Evolutionary conservation across 2,113 vertebrate genomes (phyloP), one percentile per base, ranked within the genome.

Genomic region (Ceyx margarethae): DNA sequence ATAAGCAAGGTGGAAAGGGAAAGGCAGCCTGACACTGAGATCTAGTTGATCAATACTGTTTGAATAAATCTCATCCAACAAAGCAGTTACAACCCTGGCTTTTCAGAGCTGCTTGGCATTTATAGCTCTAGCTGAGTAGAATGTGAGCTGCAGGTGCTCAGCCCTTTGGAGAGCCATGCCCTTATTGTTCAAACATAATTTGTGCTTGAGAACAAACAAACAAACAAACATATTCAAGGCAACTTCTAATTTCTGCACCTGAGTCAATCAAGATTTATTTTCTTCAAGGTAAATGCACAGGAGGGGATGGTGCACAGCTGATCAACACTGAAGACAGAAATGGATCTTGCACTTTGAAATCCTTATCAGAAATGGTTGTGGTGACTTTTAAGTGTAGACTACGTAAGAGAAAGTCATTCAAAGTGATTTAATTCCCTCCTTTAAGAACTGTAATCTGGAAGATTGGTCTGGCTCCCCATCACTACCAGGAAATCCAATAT

Each of bases 111-210:
- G 40, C 72, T 85, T 76, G 91, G 92, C 87, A 89, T 95, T 93
- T 82, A 60, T 35, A 85, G 57, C 68, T 87, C 81, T 89, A 92
- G 75, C 94, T 85, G 81, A 74, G 67, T 29, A 67, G 71, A 85
- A 80, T 81, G 91, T 58, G 71, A 93, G 87, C 67, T 92, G 92
- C 92, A 96, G 94, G 91, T 96, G 92, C 48, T 87, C 81, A 93
- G 78, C 43, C 48, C 75, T 93, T 87, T 0, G 2, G 84, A 92
- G 61, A 93, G 68, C 79, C 46, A 10, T 91, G 79, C 48, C 56
- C 51, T 95, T 82, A 92, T 78, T 93, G 75, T 95, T 89, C 79
- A 87, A 81, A 87, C 3, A 5, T 71, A 89, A 89, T 87, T 96
- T 91, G 82, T 90, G 61, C 75, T 57, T 58, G 53, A 89, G 56